A percentile compares a stretch with the other conserved stretches of the same genome.
Evolutionary conservation across 2,797 vertebrate species (phyloP).

Genomic region (Notolabrus celidotus): DNA sequence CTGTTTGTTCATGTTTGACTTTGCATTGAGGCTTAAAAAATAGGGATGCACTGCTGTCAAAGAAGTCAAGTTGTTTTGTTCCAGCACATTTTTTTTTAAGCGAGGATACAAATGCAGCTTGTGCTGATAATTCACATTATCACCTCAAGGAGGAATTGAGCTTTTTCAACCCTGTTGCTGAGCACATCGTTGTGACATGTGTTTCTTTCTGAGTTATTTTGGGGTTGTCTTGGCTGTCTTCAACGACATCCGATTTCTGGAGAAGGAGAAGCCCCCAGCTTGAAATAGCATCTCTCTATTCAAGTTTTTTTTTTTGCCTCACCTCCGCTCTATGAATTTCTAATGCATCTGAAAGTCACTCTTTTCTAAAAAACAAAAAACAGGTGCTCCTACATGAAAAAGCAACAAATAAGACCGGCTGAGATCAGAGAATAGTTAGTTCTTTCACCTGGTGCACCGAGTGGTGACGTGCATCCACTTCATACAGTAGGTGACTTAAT

Average conservation of each 20-base stretch:
- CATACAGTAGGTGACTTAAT: slow-evolving; percentile 9
- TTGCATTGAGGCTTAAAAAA: not conserved
- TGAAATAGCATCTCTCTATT: slow-evolving; percentile 72
- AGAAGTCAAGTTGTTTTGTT: slow-evolving; percentile 1
- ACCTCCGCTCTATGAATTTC: slow-evolving; percentile 67
- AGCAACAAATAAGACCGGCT: slow-evolving; percentile 60
- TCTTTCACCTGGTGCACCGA: slow-evolving; percentile 21
- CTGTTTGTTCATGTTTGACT: slow-evolving; percentile 9
- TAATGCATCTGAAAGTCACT: slow-evolving; percentile 60
- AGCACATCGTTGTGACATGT: slow-evolving; percentile 35
- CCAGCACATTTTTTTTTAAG: slow-evolving; percentile 20
- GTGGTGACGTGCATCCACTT: slow-evolving; percentile 17
- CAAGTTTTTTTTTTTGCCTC: slow-evolving; percentile 69
- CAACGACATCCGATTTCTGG: slow-evolving; percentile 70
- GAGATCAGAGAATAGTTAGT: slow-evolving; percentile 15
- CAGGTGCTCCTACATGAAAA: slow-evolving; percentile 36
- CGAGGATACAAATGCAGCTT: slow-evolving; percentile 24
- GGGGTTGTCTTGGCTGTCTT: slow-evolving; percentile 58
- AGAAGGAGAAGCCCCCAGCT: slow-evolving; percentile 57
- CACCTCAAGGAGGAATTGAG: slow-evolving; percentile 44
- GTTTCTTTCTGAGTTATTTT: slow-evolving; percentile 71
- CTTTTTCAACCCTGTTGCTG: slow-evolving; percentile 36
- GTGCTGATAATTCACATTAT: slow-evolving; percentile 66
- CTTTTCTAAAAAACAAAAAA: slow-evolving; percentile 45
- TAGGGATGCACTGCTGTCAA: not conserved